Percentiles rank a stretch among this genome's conserved stretches.
Evolutionary conservation across 2,888 invertebrate genomes (phyloP).

Genomic region (Pollenia labialis): DNA sequence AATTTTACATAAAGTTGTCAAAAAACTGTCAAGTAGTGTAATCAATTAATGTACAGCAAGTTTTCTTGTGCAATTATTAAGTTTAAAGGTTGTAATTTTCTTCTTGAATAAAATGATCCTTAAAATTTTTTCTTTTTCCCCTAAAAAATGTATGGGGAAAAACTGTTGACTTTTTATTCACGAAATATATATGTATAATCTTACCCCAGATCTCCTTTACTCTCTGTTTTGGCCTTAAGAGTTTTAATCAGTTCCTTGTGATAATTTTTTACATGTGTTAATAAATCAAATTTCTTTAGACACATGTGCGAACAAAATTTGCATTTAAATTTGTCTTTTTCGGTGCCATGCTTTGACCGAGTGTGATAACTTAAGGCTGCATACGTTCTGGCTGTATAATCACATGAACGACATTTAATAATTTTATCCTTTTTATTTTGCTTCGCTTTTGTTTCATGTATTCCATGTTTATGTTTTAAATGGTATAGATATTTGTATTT

Average conservation of each 20-base stretch:
- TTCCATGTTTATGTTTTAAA: conserved; percentile 47
- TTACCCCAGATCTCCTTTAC: conserved; percentile 3
- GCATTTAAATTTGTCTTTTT: conserved; percentile 68
- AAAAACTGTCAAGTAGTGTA: too few relatives aligned
- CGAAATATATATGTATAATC: neutral
- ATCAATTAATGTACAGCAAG: too few relatives aligned
- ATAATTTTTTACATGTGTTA: conserved; percentile 56
- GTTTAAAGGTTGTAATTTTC: too few relatives aligned
- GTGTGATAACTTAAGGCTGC: conserved; percentile 62
- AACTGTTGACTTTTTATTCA: too few relatives aligned
- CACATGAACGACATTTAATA: conserved; percentile 59
- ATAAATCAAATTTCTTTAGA: conserved; percentile 55
- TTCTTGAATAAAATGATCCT: too few relatives aligned
- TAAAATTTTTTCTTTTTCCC: too few relatives aligned
- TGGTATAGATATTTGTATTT: conserved; percentile 47
- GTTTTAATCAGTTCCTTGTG: conserved; percentile 53
- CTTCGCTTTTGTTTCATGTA: neutral
- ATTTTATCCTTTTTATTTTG: conserved; percentile 22
- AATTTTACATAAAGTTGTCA: too few relatives aligned
- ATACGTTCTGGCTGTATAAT: conserved; percentile 60
- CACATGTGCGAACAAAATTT: conserved; percentile 52
- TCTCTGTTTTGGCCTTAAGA: conserved; percentile 31
- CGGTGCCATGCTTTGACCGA: conserved; percentile 61
- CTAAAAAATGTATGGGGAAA: too few relatives aligned
- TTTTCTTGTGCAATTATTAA: too few relatives aligned